Base-by-base conservation (phyloP, 2,797 vertebrate species). In the Chaetodon trifasciatus region DNA sequence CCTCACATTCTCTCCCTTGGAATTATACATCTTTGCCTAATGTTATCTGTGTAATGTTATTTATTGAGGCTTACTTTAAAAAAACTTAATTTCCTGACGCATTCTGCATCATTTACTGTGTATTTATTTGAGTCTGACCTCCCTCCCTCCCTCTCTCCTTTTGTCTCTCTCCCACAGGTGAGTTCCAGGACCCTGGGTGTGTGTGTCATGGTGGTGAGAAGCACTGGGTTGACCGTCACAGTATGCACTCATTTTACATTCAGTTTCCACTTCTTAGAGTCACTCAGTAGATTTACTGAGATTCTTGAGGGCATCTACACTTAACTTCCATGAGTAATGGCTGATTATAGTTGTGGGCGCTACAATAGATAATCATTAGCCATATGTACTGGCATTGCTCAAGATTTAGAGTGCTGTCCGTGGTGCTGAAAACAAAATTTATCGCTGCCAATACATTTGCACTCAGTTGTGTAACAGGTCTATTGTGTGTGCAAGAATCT, bases 381-480 rank as follows among this genome's bases (percentile, higher is more conserved):
- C 82, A 70, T 90, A 88, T 71, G 89, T 71, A 49, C 84, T 75
- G 83, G 81, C 84, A 74, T 86, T 66, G 80, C 88, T 89, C 21
- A 75, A 82, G 89, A 92, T 89, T 88, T 88, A 87, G 88, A 84
- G 86, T 47, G 90, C 93, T 91, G 90, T 94, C 92, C 88, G 1
- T 77, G 89, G 91, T 91, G 86, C 91, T 93, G 91, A 92, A 91
- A 92, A 91, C 90, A 91, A 92, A 32, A 91, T 93, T 79, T 76
- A 86, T 90, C 24, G 82, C 85, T 89, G 91, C 90, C 88, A 92
- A 91, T 93, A 82, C 81, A 13, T 88, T 91, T 79, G 82, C 49
- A 53, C 84, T 88, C 73, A 39, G 52, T 91, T 91, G 90, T 92
- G 87, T 94, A 89, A 92, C 90, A 83, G 88, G 85, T 89, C 89